Evolutionary conservation across 2,888 invertebrate genomes (phyloP).

Genomic region (Stenchaetothrips biformis): DNA sequence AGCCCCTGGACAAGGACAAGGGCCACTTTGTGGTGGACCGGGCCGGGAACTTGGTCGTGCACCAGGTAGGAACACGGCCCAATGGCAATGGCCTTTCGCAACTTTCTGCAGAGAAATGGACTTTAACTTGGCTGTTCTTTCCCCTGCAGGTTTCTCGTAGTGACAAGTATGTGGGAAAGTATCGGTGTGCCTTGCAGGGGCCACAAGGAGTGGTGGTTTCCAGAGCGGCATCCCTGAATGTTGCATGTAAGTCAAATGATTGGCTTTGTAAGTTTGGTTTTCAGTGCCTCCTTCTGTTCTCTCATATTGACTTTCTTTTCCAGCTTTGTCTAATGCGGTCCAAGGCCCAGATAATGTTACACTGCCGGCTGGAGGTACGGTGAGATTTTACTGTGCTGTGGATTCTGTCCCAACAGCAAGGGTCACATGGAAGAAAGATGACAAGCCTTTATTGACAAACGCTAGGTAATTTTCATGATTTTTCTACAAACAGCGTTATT

Average conservation of each 20-base stretch:
- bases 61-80: not conserved
- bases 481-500: not conserved
- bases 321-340: not conserved
- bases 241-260: not conserved
- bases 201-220: not conserved
- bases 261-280: not conserved
- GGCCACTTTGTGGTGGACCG: not conserved
- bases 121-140: not conserved
- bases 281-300: not conserved
- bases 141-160: not conserved
- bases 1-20: not conserved
- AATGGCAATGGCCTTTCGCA: too few species aligned
- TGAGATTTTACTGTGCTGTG: not conserved
- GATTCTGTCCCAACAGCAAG: not conserved
- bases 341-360: not conserved
- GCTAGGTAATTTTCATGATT: not conserved
- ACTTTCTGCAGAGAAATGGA: too few species aligned
- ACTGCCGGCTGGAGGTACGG: not conserved
- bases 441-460: not conserved
- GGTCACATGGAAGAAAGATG: not conserved
- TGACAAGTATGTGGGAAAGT: not conserved
- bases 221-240: not conserved
- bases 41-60: not conserved
- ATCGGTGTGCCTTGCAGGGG: not conserved
- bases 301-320: not conserved